A percentile compares a stretch with the other conserved stretches of the same genome.
These are phyloP conservation scores for Atta texana DNA, from an alignment of 1,140 invertebrate species.

Conservation along the genomic window DNA sequence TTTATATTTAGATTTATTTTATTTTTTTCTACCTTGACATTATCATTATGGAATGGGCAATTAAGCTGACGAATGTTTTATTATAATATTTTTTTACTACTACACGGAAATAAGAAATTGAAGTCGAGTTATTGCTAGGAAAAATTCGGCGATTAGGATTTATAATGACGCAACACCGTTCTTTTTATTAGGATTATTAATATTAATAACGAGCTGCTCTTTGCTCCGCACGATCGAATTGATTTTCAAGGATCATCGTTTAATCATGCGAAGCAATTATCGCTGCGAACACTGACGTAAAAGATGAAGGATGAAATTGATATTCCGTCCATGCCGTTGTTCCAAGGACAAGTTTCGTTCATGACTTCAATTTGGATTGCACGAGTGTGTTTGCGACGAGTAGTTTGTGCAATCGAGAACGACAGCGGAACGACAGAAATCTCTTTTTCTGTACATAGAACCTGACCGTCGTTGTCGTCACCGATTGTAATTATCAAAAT, in stretches of 20 bases:
- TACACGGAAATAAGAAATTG: neutral
- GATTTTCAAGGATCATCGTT: neutral
- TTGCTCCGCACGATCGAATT: constrained; percentile 9
- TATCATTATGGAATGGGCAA: neutral
- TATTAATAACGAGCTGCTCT: constrained; percentile 10
- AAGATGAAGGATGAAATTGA: constrained; percentile 36
- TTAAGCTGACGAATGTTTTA: neutral
- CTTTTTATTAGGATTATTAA: constrained; percentile 15
- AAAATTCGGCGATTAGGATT: neutral
- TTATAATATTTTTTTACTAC: neutral
- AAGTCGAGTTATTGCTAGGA: neutral
- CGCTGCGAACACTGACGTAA: neutral
- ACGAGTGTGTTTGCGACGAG: neutral
- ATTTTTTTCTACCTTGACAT: too few species aligned
- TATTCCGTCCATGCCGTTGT: constrained; percentile 47
- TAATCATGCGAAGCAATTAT: constrained; percentile 27
- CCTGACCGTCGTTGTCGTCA: constrained; percentile 47
- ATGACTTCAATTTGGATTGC: constrained; percentile 32
- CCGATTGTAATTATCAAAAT: constrained; percentile 56
- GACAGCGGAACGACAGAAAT: constrained; percentile 32
- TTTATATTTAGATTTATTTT: neutral
- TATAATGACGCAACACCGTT: neutral
- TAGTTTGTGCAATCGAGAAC: constrained; percentile 15
- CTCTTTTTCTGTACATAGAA: constrained; percentile 45
- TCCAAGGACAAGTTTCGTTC: constrained; percentile 21